Conservation (phyloP, 2,113 vertebrate genomes). For the Tapirus terrestris region DNA sequence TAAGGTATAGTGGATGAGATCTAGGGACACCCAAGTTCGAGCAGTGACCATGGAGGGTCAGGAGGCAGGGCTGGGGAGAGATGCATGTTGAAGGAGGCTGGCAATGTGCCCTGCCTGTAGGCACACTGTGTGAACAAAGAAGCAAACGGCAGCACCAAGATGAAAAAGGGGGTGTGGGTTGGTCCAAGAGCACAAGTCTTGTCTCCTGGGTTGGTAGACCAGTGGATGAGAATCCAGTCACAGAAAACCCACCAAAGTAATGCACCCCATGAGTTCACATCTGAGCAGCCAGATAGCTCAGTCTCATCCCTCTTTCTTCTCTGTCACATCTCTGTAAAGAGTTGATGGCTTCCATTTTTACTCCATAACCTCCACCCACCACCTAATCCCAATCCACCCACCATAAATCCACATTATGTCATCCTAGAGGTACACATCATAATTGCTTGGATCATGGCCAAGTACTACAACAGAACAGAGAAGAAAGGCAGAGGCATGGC, state of each 20-base stretch:
- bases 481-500: not conserved
- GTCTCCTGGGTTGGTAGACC: not conserved
- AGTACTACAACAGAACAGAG: not conserved
- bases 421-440: not conserved
- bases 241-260: not conserved
- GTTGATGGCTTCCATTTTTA: not conserved
- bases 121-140: not conserved
- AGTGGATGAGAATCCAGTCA: not conserved
- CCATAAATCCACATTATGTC: not conserved
- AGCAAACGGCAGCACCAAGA: too few relatives aligned
- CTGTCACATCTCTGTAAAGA: not conserved
- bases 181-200: not conserved
- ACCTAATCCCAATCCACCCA: not conserved
- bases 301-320: not conserved
- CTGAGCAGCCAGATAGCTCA: not conserved
- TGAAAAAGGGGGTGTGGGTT: fast-evolving
- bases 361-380: not conserved
- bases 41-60: not conserved
- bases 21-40: not conserved
- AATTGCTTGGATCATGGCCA: not conserved
- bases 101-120: not conserved
- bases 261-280: fast-evolving
- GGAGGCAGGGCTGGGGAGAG: not conserved
- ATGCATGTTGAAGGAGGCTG: fast-evolving
- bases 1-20: not conserved